These are phyloP conservation scores for Tetrao urogallus DNA, from an alignment of 2,113 vertebrate genomes.

Conservation along the genomic window DNA sequence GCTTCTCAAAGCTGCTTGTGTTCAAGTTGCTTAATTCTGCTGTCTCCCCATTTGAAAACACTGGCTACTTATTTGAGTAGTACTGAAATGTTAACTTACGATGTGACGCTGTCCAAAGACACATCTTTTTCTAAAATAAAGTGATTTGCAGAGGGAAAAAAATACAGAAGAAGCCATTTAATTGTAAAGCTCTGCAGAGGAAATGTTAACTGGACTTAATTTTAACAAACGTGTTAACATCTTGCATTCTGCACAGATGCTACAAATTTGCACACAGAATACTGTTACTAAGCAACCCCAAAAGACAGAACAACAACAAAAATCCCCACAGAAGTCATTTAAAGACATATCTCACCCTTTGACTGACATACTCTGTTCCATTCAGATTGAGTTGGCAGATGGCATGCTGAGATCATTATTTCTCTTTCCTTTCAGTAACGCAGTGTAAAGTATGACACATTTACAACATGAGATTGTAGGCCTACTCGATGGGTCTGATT, in stretches of 20 bases:
- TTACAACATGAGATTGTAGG: neutral
- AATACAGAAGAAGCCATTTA: neutral
- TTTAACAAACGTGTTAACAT: conserved; percentile 21
- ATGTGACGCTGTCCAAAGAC: neutral
- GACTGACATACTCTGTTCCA: conserved; percentile 12
- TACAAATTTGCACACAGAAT: neutral
- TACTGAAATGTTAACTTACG: neutral
- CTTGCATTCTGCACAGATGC: neutral
- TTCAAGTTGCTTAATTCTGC: conserved; percentile 1
- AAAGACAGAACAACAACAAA: neutral
- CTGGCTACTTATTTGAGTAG: neutral
- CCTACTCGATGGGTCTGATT: neutral
- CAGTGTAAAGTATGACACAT: neutral
- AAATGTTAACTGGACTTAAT: conserved; percentile 20
- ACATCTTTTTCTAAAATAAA: neutral
- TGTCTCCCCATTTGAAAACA: neutral
- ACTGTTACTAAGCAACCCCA: conserved; percentile 11
- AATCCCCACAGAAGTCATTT: neutral
- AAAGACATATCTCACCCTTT: neutral
- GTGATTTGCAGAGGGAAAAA: neutral
- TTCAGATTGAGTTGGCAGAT: conserved; percentile 34
- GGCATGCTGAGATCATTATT: conserved; percentile 25
- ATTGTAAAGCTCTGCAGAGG: neutral
- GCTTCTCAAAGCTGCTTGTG: neutral
- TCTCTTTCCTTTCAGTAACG: neutral